These are phyloP conservation scores for Acrobasis repandana DNA, from an alignment of 2,888 invertebrate genomes.

Conservation along the genomic window DNA sequence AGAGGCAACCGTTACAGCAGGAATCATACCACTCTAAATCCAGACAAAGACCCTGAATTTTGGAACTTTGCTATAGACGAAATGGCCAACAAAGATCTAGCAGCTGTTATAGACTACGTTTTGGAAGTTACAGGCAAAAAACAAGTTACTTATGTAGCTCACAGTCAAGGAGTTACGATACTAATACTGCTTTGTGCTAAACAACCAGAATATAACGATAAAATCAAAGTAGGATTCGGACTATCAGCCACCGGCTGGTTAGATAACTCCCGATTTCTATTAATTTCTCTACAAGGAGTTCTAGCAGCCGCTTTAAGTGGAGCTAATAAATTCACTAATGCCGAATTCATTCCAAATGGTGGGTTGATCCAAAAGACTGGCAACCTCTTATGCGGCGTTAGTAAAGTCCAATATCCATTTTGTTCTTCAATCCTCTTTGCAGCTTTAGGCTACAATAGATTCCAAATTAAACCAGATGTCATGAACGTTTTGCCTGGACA, in stretches of 20 bases:
- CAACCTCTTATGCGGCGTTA: conserved; percentile 7
- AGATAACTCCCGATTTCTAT: conserved; percentile 22
- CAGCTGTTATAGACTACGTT: conserved; percentile 23
- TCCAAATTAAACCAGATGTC: conserved; percentile 37
- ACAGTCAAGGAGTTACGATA: conserved; percentile 16
- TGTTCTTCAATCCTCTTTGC: conserved; percentile 35
- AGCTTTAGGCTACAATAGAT: conserved; percentile 40
- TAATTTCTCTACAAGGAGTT: background rate
- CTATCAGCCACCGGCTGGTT: conserved; percentile 23
- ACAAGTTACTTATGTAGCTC: conserved; percentile 11
- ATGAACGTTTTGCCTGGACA: conserved; percentile 41
- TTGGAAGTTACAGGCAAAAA: conserved; percentile 17
- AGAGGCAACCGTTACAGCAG: conserved; percentile 30
- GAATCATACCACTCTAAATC: conserved; percentile 22
- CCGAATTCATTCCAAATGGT: conserved; percentile 7
- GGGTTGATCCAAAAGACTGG: conserved; percentile 15
- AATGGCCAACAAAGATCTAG: conserved; percentile 19
- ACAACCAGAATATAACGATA: conserved; percentile 26
- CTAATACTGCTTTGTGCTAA: conserved; percentile 32
- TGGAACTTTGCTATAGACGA: conserved; percentile 25
- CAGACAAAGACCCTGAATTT: conserved; percentile 20
- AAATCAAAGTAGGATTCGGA: conserved; percentile 24
- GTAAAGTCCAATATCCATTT: conserved; percentile 8
- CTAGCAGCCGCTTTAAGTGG: background rate
- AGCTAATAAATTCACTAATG: conserved; percentile 5